Percentiles rank a stretch among this genome's conserved stretches.
phyloP scores from a whole-genome alignment of 2,797 vertebrate species.

The Heteromormyrus szaboi region DNA sequence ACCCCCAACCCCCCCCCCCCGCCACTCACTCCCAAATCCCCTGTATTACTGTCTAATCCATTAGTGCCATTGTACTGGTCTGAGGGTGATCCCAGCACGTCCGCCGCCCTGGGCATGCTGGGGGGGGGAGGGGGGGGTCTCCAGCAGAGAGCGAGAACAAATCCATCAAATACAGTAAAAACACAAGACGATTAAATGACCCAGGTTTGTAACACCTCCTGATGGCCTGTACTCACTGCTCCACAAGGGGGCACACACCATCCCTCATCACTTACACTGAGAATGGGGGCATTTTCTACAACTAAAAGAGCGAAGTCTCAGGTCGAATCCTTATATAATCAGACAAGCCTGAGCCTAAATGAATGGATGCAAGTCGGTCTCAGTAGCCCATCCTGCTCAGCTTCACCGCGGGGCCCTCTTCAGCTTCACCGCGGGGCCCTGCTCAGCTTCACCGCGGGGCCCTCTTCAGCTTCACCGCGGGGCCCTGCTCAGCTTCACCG shows the following conservation, averaged over 20 bases:
- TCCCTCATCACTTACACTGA: background rate
- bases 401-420: background rate
- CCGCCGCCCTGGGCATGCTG: background rate
- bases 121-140: background rate
- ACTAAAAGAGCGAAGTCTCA: background rate
- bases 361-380: background rate
- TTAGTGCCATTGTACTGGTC: background rate
- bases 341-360: background rate
- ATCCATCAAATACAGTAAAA: background rate
- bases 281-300: background rate
- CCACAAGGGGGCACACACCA: background rate
- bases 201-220: background rate
- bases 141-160: background rate
- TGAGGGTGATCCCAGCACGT: background rate
- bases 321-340: background rate
- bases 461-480: too few relatives aligned
- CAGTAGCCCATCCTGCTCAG: background rate
- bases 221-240: background rate
- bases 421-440: background rate
- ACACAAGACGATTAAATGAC: background rate
- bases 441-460: too few relatives aligned
- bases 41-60: background rate
- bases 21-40: background rate
- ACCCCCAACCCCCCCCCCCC: background rate
- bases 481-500: too few relatives aligned